These are phyloP conservation scores for Pterocles burchelli DNA, from an alignment of 2,113 vertebrate genomes.

Conservation along the genomic window DNA sequence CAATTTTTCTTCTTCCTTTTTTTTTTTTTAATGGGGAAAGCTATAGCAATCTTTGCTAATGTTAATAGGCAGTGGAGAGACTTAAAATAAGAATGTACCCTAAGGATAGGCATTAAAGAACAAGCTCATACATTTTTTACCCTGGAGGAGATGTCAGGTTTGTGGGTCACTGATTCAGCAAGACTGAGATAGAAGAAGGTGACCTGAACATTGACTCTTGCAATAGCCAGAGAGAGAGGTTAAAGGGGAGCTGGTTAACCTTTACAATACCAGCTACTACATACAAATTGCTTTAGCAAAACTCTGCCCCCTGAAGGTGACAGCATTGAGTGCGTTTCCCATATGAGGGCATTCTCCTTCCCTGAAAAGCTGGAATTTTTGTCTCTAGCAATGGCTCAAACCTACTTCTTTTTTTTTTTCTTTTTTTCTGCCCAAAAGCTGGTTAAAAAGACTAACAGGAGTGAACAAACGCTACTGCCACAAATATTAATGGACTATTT, in stretches of 20 bases:
- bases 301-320: neutral
- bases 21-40: neutral
- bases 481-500: neutral
- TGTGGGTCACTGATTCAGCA: conserved; percentile 33
- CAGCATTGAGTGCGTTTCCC: neutral
- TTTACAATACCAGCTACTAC: neutral
- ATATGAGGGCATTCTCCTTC: neutral
- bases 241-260: neutral
- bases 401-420: neutral
- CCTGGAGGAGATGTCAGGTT: neutral
- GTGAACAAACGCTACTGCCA: neutral
- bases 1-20: neutral
- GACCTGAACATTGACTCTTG: neutral
- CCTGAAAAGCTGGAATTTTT: neutral
- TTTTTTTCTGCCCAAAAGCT: neutral
- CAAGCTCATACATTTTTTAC: conserved; percentile 13
- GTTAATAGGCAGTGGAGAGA: neutral
- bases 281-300: neutral
- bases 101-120: conserved; percentile 38
- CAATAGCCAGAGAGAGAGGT: neutral
- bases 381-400: neutral
- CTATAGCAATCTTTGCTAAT: neutral
- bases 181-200: neutral
- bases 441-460: neutral
- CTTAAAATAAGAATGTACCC: conserved; percentile 36